Evolutionary conservation across 2,113 vertebrate species (phyloP), one percentile per base, ranked within the genome.

Genomic region (Psettodes erumei): DNA sequence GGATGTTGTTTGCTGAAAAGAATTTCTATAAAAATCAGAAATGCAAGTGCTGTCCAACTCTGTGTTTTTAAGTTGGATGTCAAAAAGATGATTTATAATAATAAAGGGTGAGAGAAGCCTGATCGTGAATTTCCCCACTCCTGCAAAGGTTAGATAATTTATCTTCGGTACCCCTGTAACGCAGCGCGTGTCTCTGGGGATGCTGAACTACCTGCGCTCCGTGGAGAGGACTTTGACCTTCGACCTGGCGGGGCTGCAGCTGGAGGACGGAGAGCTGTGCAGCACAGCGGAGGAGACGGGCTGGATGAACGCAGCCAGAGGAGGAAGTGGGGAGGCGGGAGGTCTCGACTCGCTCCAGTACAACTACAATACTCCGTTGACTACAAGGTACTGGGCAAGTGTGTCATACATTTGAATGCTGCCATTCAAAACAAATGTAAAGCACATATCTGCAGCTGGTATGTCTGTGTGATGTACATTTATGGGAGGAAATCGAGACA

Each of bases 121-220:
- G 18, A n/a, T 21, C 1, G 9, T 18, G n/a, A 48, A 23, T 1
- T 0, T 13, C 25, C 21, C 25, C 47, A 50, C 5, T 48, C 13
- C 16, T 19, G 18, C 42, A 19, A 19, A 43, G 3, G 50, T 18
- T 6, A 45, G 6, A 19, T 13, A 2, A 18, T 23, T 45, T 25
- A 23, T 35, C 23, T n/a, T 11, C 47, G 25, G n/a, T 15, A 11
- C 1, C 3, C 23, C 19, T 5, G 1, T 25, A 28, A 47, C 27
- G 5, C 80, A 95, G 93, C 15, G 25, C 16, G 33, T 73, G 45
- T 93, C 90, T 58, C 84, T 96, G 51, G 93, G 91, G 30, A 82
- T 93, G 71, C 86, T 95, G 51, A 96, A 93, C 86, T 95, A 91
- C 79, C 94, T 95, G 85, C 92, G 90, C 71, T 95, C 95, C 0